Evolutionary conservation across 92 coral and sea anemone species (phyloP).

Genomic region (Montipora capitata): DNA sequence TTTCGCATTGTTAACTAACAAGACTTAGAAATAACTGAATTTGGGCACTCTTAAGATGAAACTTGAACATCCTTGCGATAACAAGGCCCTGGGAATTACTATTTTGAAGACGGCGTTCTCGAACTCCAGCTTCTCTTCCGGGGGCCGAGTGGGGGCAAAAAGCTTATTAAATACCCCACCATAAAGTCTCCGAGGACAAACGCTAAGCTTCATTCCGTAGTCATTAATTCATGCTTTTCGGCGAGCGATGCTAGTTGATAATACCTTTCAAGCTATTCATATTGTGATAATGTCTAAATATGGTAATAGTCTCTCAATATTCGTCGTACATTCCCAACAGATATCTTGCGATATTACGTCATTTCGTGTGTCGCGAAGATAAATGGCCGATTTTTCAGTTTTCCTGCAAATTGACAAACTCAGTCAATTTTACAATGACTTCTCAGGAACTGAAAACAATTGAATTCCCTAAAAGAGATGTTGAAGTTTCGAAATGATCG

Average conservation of each 20-base stretch:
- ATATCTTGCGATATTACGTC: slow-evolving; percentile 23
- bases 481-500: slow-evolving; percentile 17
- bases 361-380: slow-evolving; percentile 30
- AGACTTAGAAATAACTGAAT: slow-evolving; percentile 18
- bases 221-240: slow-evolving; percentile 16
- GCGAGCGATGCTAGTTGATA: slow-evolving; percentile 15
- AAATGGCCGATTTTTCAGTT: slow-evolving; percentile 25
- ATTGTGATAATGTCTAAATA: slow-evolving; percentile 31
- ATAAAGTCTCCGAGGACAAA: slow-evolving; percentile 4
- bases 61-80: slow-evolving; percentile 14
- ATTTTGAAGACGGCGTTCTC: slow-evolving; percentile 20
- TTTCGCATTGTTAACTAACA: background rate
- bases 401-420: slow-evolving; percentile 34
- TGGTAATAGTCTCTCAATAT: slow-evolving; percentile 23
- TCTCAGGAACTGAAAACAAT: slow-evolving; percentile 16
- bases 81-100: slow-evolving; percentile 5
- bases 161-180: slow-evolving; percentile 9
- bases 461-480: slow-evolving; percentile 16
- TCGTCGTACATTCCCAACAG: slow-evolving; percentile 24
- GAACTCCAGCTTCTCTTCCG: slow-evolving; percentile 13
- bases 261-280: slow-evolving; percentile 25
- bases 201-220: slow-evolving; percentile 14
- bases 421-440: background rate
- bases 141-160: background rate
- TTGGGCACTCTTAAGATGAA: slow-evolving; percentile 5